phyloP scores from a whole-genome alignment of 2,113 vertebrate genomes.

The Sterna hirundo region DNA sequence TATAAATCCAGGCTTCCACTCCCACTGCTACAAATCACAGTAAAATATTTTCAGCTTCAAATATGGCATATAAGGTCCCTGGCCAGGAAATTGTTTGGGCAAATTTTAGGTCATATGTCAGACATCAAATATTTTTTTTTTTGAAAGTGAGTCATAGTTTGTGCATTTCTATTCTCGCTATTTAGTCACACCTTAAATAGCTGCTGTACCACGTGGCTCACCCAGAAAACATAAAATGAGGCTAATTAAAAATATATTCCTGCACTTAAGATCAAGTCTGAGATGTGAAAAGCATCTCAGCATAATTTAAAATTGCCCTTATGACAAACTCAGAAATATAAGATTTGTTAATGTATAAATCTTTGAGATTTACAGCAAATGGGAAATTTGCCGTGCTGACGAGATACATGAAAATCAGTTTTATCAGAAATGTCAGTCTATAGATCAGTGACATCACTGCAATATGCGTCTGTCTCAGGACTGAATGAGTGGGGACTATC shows the following conservation, averaged over 20 bases:
- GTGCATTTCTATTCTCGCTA: neutral
- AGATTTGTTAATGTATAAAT: neutral
- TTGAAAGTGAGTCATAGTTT: neutral
- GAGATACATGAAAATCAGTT: neutral
- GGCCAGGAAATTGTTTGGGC: constrained; percentile 19
- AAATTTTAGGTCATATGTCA: constrained; percentile 16
- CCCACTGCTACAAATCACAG: neutral
- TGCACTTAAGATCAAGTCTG: neutral
- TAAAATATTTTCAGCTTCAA: constrained; percentile 12
- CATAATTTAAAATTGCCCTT: neutral
- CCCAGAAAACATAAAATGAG: neutral
- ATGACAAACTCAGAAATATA: neutral
- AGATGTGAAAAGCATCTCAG: neutral
- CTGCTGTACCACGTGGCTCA: neutral
- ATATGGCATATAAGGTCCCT: neutral
- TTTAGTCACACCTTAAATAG: neutral
- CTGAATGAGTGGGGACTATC: neutral
- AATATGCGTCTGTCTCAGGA: neutral
- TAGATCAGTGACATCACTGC: neutral
- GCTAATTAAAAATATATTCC: neutral
- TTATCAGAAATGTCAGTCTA: neutral
- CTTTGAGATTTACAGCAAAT: neutral
- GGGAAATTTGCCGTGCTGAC: neutral
- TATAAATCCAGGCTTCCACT: neutral
- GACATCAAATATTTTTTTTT: neutral